Evolutionary conservation across 2,888 invertebrate genomes (phyloP), one percentile per base, ranked within the genome.

Genomic region (Lydus trimaculatus): DNA sequence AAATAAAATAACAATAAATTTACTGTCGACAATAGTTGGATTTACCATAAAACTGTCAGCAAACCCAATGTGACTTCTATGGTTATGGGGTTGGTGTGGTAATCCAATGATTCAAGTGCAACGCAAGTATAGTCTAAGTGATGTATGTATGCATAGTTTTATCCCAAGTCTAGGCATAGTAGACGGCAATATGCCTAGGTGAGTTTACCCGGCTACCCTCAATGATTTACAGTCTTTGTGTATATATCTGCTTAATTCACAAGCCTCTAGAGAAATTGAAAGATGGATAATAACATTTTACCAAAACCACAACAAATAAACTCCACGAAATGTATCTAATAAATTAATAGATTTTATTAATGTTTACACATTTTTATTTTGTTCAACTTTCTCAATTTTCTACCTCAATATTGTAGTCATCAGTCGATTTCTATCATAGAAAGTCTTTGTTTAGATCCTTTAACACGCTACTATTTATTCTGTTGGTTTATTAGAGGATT

Each of bases 191-290:
- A 70, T 72, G 72, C 67, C 65, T 73, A 70, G 72, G 70, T 75
- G 68, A 65, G 70, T 67, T 70, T 70, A 70, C 70, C 43, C 58
- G 48, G 63, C 43, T 59, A 65, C 70, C 48, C 70, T 69, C 74
- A 76, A 79, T 80, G 80, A 80, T 80, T 80, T 80, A 80, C 76
- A 72, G 78, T 77, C 75, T 71, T 74, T 72, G 75, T 76, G 75
- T 75, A 79, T 78, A 78, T 78, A 79, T 80, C 77, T 80, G 77
- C 74, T 80, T 80, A 79, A 80, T 80, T 80, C 80, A 73, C 74
- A 73, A 78, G 77, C 76, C 78, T 79, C 79, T 74, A 73, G 60
- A 69, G 78, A 78, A 77, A 79, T 76, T 73, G 73, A 75, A 71
- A 67, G 73, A 73, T 65, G 73, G 71, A 72, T 73, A 65, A 43